Evolutionary conservation across 2,888 invertebrate species (phyloP), one percentile per base, ranked within the genome.

Genomic region (Isotomurus palustris): DNA sequence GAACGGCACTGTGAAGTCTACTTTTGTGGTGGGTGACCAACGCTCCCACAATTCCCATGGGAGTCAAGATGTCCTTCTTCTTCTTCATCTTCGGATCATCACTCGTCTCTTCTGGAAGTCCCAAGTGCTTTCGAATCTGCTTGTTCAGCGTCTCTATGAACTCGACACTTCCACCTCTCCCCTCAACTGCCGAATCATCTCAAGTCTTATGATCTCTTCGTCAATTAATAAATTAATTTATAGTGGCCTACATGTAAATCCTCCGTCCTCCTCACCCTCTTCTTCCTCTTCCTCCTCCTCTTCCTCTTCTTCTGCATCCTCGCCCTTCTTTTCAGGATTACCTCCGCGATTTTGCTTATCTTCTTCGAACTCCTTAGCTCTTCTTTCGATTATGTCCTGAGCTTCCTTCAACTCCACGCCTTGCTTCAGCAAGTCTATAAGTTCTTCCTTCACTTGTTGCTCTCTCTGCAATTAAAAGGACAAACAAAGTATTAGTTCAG

Each of bases 321-420:
- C n/a, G n/a, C n/a, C n/a, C n/a, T n/a, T n/a, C n/a, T n/a, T n/a
- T n/a, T n/a, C n/a, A n/a, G n/a, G n/a, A n/a, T n/a, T n/a, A n/a
- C n/a, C n/a, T n/a, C n/a, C n/a, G n/a, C n/a, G n/a, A n/a, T n/a
- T n/a, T n/a, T n/a, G n/a, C 5, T 49, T 12, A 17, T 49, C 53
- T 29, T 80, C 79, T 63, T 80, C 78, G 22, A 83, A 72, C 67
- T 79, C 79, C 60, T 82, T 81, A 76, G 87, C 88, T 75, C 89
- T 88, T 56, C 82, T 41, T 17, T 56, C 49, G 2, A 64, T 57
- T 28, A 50, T 48, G 8, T 8, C 79, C 27, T 89, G 78, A 25
- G 87, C 82, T 61, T 85, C 83, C 71, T 88, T 82, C 25, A 90
- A 75, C 2, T 86, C 85, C 68, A 82, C 76, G 57, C 85, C 82